phyloP scores from a whole-genome alignment of 2,113 vertebrate genomes.

The Sorex fumeus region DNA sequence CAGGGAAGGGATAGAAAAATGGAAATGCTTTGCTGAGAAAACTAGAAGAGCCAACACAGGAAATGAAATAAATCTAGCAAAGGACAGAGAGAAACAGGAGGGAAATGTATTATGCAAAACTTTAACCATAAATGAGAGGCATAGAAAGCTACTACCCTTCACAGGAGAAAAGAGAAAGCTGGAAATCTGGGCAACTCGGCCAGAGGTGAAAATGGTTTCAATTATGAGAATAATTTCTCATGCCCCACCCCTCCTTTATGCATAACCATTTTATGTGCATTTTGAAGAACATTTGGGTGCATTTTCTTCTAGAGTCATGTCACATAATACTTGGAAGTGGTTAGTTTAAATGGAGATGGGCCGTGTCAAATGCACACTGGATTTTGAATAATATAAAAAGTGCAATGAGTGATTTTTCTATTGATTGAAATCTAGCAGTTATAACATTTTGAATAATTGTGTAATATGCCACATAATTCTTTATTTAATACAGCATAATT shows the following conservation, averaged over 20 bases:
- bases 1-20: slow-evolving; percentile 54
- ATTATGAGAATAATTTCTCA: slow-evolving; percentile 38
- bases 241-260: not conserved
- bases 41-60: slow-evolving; percentile 43
- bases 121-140: slow-evolving; percentile 31
- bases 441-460: slow-evolving; percentile 35
- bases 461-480: not conserved
- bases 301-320: slow-evolving; percentile 26
- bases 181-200: not conserved
- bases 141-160: slow-evolving; percentile 53
- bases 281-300: slow-evolving; percentile 35
- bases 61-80: slow-evolving; percentile 48
- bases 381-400: slow-evolving; percentile 6
- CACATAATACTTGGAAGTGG: slow-evolving; percentile 10
- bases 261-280: not conserved
- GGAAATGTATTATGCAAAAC: slow-evolving; percentile 44
- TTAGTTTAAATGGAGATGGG: not conserved
- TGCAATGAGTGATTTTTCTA: slow-evolving; percentile 11
- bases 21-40: slow-evolving; percentile 62
- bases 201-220: slow-evolving; percentile 48
- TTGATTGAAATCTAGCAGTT: not conserved
- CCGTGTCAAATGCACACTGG: not conserved
- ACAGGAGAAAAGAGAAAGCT: slow-evolving; percentile 20
- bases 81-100: not conserved
- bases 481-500: no score